Evolutionary conservation across 2,888 invertebrate species (phyloP).

Genomic region (Microctonus hyperodae): DNA sequence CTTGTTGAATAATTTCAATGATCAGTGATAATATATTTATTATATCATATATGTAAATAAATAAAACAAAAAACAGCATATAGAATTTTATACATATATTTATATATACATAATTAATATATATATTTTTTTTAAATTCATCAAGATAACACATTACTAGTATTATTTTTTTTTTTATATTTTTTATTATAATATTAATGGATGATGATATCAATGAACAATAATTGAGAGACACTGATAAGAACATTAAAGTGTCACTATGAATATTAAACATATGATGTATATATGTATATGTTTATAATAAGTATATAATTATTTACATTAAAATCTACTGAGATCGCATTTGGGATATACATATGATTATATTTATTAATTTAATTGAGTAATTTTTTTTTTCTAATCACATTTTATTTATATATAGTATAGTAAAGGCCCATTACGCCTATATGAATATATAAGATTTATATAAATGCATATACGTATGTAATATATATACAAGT

Average conservation of each 20-base stretch:
- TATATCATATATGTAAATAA: background rate
- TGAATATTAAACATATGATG: background rate
- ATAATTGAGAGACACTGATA: background rate
- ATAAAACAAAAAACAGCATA: background rate
- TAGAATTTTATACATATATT: background rate
- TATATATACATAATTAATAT: background rate
- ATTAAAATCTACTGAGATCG: background rate
- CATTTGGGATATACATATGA: background rate
- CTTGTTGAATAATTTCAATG: background rate
- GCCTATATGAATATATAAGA: too few species aligned
- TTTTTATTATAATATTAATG: background rate
- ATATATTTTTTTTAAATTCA: background rate
- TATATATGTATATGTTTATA: too few species aligned
- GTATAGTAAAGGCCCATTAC: background rate
- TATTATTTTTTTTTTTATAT: background rate
- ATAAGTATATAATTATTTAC: background rate
- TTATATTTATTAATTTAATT: constrained; percentile 2
- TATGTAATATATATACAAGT: background rate
- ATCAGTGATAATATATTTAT: background rate
- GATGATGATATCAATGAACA: background rate
- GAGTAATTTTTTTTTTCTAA: background rate
- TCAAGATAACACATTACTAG: background rate
- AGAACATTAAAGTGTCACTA: background rate
- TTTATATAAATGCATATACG: background rate
- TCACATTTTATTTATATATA: background rate